Base-by-base conservation (phyloP, 2,888 invertebrate species). In the Drosophila pegasa region DNA sequence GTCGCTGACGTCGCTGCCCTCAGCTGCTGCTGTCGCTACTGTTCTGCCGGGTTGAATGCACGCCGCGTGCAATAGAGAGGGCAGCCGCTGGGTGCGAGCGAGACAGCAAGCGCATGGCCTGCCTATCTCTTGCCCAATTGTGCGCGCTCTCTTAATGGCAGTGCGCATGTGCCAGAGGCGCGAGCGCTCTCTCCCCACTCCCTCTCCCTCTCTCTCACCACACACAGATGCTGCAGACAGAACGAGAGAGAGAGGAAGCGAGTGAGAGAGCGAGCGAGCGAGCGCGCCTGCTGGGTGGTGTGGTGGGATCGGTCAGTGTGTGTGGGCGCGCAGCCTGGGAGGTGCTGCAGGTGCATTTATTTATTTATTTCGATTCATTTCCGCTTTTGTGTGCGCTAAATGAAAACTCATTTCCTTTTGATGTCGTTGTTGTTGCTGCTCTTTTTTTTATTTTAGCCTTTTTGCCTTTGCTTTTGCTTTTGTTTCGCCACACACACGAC, bases 351-450 rank as follows among this genome's bases (percentile, higher is more conserved):
- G 90, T 90, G 89, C 85, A 89, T 77, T 85, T 85, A 77, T 86
- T 88, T 88, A 89, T 87, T 89, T 90, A 90, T 89, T 89, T 86
- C 84, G 84, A 84, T 89, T 91, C 82, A 90, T 90, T 89, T 90
- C 89, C 90, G 89, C 83, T 88, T 83, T 78, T 86, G 85, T 77
- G 78, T 71, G 71, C 64, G 83, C 81, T 88, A 87, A 90, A 89
- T 88, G 90, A 89, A 90, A 90, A 90, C 75, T 88, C 85, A 90
- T 90, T 90, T 90, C 88, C 88, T 90, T 90, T 90, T 90, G 89
- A 90, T 89, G 89, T 45, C 56, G 55, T 10, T 22, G n/a, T 54
- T 61, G 48, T 37, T 64, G 60, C 47, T 51, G 38, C n/a, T 55
- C 47, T 40, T 60, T 18, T 60, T 29, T 57, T n/a, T n/a, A n/a